Evolutionary conservation across 2,797 vertebrate genomes (phyloP), one percentile per base, ranked within the genome.

Genomic region (Lithobates pipiens): DNA sequence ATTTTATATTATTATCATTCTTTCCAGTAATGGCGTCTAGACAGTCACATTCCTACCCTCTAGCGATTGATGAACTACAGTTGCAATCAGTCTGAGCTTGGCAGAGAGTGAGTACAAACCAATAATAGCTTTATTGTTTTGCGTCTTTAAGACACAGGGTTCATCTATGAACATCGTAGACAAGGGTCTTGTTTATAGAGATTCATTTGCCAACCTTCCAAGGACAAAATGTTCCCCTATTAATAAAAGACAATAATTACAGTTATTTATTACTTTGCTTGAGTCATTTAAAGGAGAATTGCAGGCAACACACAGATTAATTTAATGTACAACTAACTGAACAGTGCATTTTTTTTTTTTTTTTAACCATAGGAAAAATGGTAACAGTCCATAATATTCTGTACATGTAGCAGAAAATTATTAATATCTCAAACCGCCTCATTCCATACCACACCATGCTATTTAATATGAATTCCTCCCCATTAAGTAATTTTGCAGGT

Each of bases 51-150:
- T 61, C 8, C 18, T 61, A 61, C 42, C 46, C 74, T 57, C 8
- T 21, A 57, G 74, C 16, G 32, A 57, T 23, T 32, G 50, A 21
- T 76, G 46, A 57, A 76, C 46, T 44, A 11, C 7, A 57, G 46
- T 54, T 32, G 8, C 27, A 27, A 76, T 9, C 16, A 21, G 50
- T 57, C 21, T 13, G 18, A 61, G 21, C 5, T 61, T 61, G 46
- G 15, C 72, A 27, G 39, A 36, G 69, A 34, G 34, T n/a, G 18
- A 71, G 69, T 39, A 23, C 23, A 74, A 25, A 13, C n/a, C 42
- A 50, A 74, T 25, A 74, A 46, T 74, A 29, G 23, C 13, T 74
- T 46, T 25, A 46, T 74, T 74, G 23, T 74, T 74, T 57, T 57
- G 21, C 32, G n/a, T 57, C 29, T 57, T 57, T 21, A 76, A 57